Evolutionary conservation across 2,113 vertebrate species (phyloP).

Genomic region (Notarius lentiginosus): DNA sequence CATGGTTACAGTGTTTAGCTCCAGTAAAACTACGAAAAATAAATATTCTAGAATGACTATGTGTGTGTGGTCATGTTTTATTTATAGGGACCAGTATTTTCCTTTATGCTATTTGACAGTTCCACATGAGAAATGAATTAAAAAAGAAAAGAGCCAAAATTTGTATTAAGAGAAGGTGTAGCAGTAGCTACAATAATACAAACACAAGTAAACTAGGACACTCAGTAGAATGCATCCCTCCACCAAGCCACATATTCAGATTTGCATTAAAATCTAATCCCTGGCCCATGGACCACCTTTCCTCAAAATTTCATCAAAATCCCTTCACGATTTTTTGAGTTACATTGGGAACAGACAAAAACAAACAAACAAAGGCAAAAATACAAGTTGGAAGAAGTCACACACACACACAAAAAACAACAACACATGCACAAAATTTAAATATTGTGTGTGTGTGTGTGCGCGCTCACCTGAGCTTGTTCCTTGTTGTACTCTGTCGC

Average conservation of each 20-base stretch:
- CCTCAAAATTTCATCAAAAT: no score
- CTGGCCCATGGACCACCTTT: no score
- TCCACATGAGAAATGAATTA: neutral
- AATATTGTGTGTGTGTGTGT: neutral
- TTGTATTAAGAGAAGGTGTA: neutral
- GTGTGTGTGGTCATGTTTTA: neutral
- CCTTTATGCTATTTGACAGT: neutral
- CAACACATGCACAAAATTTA: neutral
- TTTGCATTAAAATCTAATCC: no score
- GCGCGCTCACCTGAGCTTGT: conserved; percentile 71
- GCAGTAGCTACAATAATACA: neutral
- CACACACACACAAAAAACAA: neutral
- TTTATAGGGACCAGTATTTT: neutral
- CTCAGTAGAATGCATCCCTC: no score
- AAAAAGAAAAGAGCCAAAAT: neutral
- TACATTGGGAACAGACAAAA: no score
- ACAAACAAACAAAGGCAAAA: no score
- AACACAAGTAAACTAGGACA: neutral
- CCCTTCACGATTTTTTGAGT: no score
- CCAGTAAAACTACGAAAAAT: neutral
- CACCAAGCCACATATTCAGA: no score
- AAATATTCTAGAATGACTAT: neutral
- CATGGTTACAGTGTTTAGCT: neutral
- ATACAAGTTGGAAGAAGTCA: no score
- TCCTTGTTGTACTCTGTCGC: conserved; percentile 71